Base-by-base conservation (phyloP, 2,113 vertebrate genomes). In the Echinops telfairi region DNA sequence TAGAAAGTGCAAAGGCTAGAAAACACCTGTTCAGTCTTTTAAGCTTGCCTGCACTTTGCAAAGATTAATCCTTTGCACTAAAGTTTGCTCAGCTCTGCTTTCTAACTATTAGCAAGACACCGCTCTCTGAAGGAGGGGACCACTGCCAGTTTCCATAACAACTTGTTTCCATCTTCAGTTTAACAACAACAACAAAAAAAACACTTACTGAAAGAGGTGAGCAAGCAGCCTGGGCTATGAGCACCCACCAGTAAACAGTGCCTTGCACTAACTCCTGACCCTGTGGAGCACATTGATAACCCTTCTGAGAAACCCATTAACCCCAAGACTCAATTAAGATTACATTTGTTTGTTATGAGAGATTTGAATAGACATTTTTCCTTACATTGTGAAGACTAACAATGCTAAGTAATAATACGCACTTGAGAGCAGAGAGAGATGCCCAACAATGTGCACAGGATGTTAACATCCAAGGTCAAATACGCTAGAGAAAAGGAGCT, bases 111-210 rank as follows among this genome's bases (percentile, higher is more conserved):
- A 97, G 62, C 64, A 43, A 94, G 85, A 78, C 23, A 0, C 88
- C 96, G 64, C 86, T 94, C 94, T 94, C 92, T 95, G 66, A 97
- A 20, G 15, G 83, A 57, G 84, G 87, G 96, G 90, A 89, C 77
- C 70, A 9, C 91, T 96, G 91, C 60, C 11, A 53, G 95, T 97
- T 98, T 96, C 96, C 96, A 95, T 96, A 97, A 96, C 96, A 97
- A 97, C 95, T 95, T 94, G 90, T 23, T 86, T 93, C 86, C 96
- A 85, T 43, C 70, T 91, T 87, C 66, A 29, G 36, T 88, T 14
- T 3, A 88, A 81, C 92, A 93, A n/a, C 81, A 64, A 76, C 0
- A 70, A 62, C 11, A 4, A 66, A 33, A 70, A 70, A n/a, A 19
- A 33, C 25, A 88, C 82, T 97, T 95, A 36, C 57, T 64, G 75